Percentiles rank a stretch among this genome's conserved stretches.
phyloP scores from a whole-genome alignment of 2,888 invertebrate genomes.

The Cephus runcator region DNA sequence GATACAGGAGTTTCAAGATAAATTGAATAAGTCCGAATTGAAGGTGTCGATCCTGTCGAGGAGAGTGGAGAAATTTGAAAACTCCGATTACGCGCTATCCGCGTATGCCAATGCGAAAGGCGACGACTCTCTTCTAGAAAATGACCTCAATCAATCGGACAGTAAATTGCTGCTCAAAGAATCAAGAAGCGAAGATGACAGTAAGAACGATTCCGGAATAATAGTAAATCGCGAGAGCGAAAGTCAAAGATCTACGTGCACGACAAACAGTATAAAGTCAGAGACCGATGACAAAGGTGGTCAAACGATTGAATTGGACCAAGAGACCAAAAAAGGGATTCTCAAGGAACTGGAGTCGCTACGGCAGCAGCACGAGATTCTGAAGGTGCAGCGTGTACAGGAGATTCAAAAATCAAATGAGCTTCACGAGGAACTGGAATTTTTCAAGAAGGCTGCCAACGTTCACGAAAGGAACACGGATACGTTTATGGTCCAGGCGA shows the following conservation, averaged over 20 bases:
- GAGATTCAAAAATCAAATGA: slow-evolving; percentile 33
- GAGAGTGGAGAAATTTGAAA: not conserved
- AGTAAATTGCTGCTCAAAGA: not conserved
- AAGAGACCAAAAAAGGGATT: slow-evolving; percentile 13
- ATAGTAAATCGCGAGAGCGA: slow-evolving; percentile 22
- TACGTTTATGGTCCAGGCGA: slow-evolving; percentile 18
- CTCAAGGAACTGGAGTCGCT: slow-evolving; percentile 34
- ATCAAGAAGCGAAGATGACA: slow-evolving; percentile 27
- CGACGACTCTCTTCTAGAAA: not conserved
- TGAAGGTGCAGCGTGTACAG: slow-evolving; percentile 31
- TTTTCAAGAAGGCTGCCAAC: slow-evolving; percentile 34
- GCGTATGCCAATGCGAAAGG: not conserved
- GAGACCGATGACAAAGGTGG: slow-evolving; percentile 31
- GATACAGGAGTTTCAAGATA: slow-evolving; percentile 11
- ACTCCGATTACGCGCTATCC: not conserved
- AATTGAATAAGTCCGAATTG: slow-evolving; percentile 5
- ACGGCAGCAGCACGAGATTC: slow-evolving; percentile 38
- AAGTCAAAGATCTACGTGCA: slow-evolving; percentile 19
- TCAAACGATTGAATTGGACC: slow-evolving; percentile 25
- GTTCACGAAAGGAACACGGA: slow-evolving; percentile 33
- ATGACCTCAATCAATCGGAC: not conserved
- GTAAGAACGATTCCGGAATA: slow-evolving; percentile 55
- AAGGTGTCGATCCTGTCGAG: not conserved
- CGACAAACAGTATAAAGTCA: slow-evolving; percentile 24
- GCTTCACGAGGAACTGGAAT: slow-evolving; percentile 39